A percentile compares a stretch with the other conserved stretches of the same genome.
These are phyloP conservation scores for Dicrurus megarhynchus DNA, from an alignment of 2,113 vertebrate genomes.

Conservation along the genomic window DNA sequence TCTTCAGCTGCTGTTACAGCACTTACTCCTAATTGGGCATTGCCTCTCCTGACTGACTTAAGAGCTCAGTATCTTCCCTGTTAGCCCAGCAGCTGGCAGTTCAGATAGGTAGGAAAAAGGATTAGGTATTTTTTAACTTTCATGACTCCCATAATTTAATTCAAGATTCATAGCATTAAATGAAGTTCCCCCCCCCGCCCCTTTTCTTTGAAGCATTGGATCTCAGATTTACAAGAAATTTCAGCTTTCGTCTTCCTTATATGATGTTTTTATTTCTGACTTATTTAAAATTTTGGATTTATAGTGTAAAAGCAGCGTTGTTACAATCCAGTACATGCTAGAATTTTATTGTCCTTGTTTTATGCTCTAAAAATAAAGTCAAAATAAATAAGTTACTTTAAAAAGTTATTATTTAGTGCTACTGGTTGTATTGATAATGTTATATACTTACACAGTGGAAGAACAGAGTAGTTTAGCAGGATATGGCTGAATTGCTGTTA, in stretches of 20 bases:
- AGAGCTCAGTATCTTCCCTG: not conserved
- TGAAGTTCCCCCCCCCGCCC: rapidly evolving
- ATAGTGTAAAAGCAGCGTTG: not conserved
- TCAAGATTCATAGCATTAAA: not conserved
- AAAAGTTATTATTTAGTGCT: not conserved
- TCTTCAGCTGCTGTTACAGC: not conserved
- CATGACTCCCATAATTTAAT: not conserved
- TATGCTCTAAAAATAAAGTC: not conserved
- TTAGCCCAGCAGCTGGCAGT: not conserved
- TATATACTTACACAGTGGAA: not conserved
- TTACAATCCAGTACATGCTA: not conserved
- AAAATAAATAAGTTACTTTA: not conserved
- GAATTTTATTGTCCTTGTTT: not conserved
- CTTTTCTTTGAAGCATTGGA: not conserved
- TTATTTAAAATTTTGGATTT: not conserved
- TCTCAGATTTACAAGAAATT: not conserved
- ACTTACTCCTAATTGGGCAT: not conserved
- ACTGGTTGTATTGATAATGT: not conserved
- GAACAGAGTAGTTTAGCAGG: not conserved
- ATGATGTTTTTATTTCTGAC: not conserved
- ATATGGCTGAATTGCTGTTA: not conserved
- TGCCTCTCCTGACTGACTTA: not conserved
- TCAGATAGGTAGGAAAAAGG: not conserved
- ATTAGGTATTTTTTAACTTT: not conserved
- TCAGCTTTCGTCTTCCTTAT: not conserved